A percentile compares a stretch with the other conserved stretches of the same genome.
These are phyloP conservation scores for Andrena marginata DNA, from an alignment of 2,888 invertebrate genomes.

Conservation along the genomic window DNA sequence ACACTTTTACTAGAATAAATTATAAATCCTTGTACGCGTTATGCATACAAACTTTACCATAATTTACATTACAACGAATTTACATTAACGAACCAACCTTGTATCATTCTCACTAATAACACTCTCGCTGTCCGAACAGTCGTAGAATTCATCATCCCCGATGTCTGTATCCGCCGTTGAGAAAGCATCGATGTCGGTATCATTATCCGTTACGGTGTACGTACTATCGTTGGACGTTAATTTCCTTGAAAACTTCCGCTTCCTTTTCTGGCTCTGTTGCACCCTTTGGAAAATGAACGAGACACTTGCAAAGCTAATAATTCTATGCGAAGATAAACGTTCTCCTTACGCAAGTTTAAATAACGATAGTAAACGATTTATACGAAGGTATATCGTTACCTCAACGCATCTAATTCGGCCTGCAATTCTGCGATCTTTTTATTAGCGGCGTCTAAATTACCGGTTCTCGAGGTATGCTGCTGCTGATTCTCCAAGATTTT, in stretches of 20 bases:
- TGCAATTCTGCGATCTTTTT: constrained; percentile 77
- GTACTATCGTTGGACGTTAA: constrained; percentile 74
- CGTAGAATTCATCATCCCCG: constrained; percentile 83
- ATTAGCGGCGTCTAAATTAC: constrained; percentile 77
- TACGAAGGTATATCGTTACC: constrained; percentile 64
- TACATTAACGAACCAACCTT: constrained; percentile 74
- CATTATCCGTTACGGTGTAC: constrained; percentile 75
- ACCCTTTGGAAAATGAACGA: constrained; percentile 59
- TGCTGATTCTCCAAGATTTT: constrained; percentile 76
- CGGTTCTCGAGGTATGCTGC: constrained; percentile 70
- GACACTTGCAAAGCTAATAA: not conserved
- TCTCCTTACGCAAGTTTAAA: constrained; percentile 26
- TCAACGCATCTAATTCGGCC: constrained; percentile 77
- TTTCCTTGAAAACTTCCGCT: constrained; percentile 70
- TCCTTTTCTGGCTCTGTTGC: constrained; percentile 75
- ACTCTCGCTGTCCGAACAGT: constrained; percentile 82
- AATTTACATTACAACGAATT: constrained; percentile 26
- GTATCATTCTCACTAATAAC: constrained; percentile 74
- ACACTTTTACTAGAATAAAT: constrained; percentile 59
- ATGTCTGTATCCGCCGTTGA: constrained; percentile 81
- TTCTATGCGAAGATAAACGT: not conserved
- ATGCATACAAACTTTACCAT: constrained; percentile 32
- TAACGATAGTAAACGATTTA: constrained; percentile 3
- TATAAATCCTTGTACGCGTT: constrained; percentile 40
- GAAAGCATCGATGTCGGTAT: constrained; percentile 79